These are phyloP conservation scores for Periophthalmodon schlosseri DNA, from an alignment of 2,113 vertebrate genomes.

Conservation along the genomic window DNA sequence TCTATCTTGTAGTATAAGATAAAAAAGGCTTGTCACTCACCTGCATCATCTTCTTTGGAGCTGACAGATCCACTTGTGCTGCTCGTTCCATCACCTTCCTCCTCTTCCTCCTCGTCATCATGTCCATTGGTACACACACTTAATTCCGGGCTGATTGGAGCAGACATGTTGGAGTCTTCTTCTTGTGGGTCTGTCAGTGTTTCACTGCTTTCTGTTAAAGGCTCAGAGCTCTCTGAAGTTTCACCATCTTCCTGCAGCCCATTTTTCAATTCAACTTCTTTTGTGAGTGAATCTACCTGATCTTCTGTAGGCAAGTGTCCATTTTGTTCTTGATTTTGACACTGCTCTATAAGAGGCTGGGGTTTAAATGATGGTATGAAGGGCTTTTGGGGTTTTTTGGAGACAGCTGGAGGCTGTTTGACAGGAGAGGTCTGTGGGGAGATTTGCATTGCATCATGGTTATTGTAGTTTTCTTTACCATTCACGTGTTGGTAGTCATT, in stretches of 20 bases:
- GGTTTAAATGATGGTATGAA: slow-evolving; percentile 69
- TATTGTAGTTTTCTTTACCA: slow-evolving; percentile 37
- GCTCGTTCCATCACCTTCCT: slow-evolving; percentile 70
- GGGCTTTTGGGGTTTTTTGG: slow-evolving; percentile 91
- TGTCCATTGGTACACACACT: slow-evolving; percentile 54
- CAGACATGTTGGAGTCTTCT: slow-evolving; percentile 1
- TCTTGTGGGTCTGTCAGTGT: slow-evolving; percentile 63
- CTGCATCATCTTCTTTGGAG: slow-evolving; percentile 76
- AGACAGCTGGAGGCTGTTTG: slow-evolving; percentile 87
- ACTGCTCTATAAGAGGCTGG: slow-evolving; percentile 22
- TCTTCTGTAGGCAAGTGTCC: slow-evolving; percentile 25
- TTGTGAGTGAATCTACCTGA: slow-evolving; percentile 40
- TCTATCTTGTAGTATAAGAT: neutral
- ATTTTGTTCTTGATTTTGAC: slow-evolving; percentile 12
- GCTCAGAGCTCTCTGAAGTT: slow-evolving; percentile 63
- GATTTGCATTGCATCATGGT: slow-evolving; percentile 23
- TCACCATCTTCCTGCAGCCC: slow-evolving; percentile 59
- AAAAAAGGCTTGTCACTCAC: slow-evolving; percentile 75
- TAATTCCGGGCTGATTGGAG: slow-evolving; percentile 43
- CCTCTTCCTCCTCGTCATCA: slow-evolving; percentile 40
- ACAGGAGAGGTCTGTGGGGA: slow-evolving; percentile 62
- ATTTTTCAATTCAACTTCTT: slow-evolving; percentile 46
- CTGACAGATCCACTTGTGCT: slow-evolving; percentile 68
- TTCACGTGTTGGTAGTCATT: slow-evolving; percentile 39
- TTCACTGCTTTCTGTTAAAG: slow-evolving; percentile 70